A percentile compares a stretch with the other conserved stretches of the same genome.
Evolutionary conservation across 2,113 vertebrate genomes (phyloP).

Genomic region (Noctilio leporinus): DNA sequence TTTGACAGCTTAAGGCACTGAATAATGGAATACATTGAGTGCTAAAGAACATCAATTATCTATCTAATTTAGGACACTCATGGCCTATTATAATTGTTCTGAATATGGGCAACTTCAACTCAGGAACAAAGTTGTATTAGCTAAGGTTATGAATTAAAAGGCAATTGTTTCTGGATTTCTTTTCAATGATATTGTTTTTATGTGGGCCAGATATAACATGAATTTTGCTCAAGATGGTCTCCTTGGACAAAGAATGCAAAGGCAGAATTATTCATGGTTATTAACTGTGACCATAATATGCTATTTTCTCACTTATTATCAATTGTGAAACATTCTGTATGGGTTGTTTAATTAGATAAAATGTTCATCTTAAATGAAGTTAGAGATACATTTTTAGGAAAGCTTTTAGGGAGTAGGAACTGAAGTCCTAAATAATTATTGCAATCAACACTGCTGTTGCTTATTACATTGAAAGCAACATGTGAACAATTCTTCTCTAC

Average conservation of each 20-base stretch:
- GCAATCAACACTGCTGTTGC: background rate
- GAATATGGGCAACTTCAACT: conserved; percentile 1
- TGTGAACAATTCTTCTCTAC: background rate
- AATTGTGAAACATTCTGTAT: background rate
- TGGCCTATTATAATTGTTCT: background rate
- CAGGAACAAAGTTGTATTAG: background rate
- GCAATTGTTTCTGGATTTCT: background rate
- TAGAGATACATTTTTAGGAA: background rate
- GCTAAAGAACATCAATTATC: conserved; percentile 36
- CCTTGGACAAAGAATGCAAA: background rate
- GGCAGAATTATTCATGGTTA: background rate
- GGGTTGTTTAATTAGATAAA: background rate
- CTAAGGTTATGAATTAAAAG: background rate
- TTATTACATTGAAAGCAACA: background rate
- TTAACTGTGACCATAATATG: background rate
- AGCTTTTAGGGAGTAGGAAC: background rate
- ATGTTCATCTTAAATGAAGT: background rate
- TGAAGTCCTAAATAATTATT: background rate
- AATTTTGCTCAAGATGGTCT: background rate
- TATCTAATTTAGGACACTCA: conserved; percentile 17
- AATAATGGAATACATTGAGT: conserved; percentile 29
- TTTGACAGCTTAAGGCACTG: conserved; percentile 5
- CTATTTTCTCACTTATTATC: background rate
- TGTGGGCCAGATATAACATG: background rate
- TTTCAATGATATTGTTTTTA: background rate